A percentile compares a stretch with the other conserved stretches of the same genome.
Evolutionary conservation across 2,888 invertebrate species (phyloP).

Genomic region (Lycocerus yunnanus): DNA sequence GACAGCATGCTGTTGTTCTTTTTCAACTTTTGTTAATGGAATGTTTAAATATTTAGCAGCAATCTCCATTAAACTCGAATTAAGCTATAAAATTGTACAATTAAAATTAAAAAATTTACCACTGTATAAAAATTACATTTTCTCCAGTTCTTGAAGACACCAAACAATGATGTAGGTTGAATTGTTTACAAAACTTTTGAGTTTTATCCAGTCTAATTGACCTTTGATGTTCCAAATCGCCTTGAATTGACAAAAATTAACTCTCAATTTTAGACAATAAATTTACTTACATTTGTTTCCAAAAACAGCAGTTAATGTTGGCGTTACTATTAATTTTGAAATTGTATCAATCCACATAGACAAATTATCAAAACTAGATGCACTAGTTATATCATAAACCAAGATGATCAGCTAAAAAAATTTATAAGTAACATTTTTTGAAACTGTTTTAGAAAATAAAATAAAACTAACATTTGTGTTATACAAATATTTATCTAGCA

Average conservation of each 20-base stretch:
- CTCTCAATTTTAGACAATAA: neutral
- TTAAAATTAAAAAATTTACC: neutral
- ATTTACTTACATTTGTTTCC: constrained; percentile 67
- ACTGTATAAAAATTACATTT: constrained; percentile 58
- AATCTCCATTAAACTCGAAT: constrained; percentile 68
- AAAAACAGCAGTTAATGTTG: constrained; percentile 64
- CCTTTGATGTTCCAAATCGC: constrained; percentile 74
- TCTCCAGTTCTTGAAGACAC: constrained; percentile 77
- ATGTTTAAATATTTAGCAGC: constrained; percentile 72
- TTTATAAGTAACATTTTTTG: neutral
- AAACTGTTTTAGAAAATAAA: neutral
- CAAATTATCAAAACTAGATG: constrained; percentile 77
- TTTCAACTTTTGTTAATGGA: constrained; percentile 66
- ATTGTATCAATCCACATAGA: constrained; percentile 70
- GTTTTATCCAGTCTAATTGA: constrained; percentile 68
- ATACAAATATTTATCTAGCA: constrained; percentile 78
- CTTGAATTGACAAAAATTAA: constrained; percentile 37
- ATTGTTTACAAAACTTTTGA: constrained; percentile 67
- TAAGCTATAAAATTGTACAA: constrained; percentile 60
- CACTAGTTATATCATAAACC: constrained; percentile 84
- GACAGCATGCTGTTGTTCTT: constrained; percentile 69
- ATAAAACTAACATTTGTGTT: constrained; percentile 66
- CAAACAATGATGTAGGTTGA: constrained; percentile 64
- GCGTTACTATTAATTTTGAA: constrained; percentile 54
- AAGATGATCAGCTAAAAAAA: constrained; percentile 72